Base-by-base conservation (phyloP, 2,113 vertebrate genomes). In the Synodontis membranacea region DNA sequence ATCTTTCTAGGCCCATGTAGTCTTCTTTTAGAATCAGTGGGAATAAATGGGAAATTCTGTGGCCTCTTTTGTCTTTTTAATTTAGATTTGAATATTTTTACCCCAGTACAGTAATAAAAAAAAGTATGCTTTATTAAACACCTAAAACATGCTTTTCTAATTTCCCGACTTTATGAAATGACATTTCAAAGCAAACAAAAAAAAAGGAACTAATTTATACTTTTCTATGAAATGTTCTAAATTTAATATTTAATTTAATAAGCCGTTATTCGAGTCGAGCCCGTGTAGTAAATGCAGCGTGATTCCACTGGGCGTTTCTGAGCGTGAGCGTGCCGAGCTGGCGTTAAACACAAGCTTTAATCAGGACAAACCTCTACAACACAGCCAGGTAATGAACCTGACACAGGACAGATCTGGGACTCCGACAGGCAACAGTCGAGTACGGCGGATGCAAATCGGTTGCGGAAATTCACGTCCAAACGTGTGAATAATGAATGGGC, bases 401-500 rank as follows among this genome's bases (percentile, higher is more conserved):
- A 11, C 5, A 3, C 37, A 72, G 23, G 70, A 74, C 37, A 28
- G 23, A 44, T 74, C 70, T 5, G 37, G 70, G 70, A 25, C 23
- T 74, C 70, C 0, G 39, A 44, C 37, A 70, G 19, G 3, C 31
- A 70, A 5, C 34, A 7, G 14, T 19, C 31, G 7, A 19, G 64
- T 66, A 31, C 14, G 14, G 14, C 4, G 15, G 37, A 37, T 2
- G 7, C 34, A 70, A 44, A 88, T 58, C 74, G 80, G 82, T 58
- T 74, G 83, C 5, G 60, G 44, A 88, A 48, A 39, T 79, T 82
- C 86, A 76, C 68, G 72, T 88, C 87, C 86, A 66, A 11, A 52
- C 8, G 52, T 82, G 39, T 88, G 82, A 90, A 88, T 84, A 60
- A 88, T 86, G 74, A 15, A 89, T 84, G 28, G 1, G 23, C 48